Conservation (phyloP, 1,140 invertebrate species). For the Sitobion miscanthi region DNA sequence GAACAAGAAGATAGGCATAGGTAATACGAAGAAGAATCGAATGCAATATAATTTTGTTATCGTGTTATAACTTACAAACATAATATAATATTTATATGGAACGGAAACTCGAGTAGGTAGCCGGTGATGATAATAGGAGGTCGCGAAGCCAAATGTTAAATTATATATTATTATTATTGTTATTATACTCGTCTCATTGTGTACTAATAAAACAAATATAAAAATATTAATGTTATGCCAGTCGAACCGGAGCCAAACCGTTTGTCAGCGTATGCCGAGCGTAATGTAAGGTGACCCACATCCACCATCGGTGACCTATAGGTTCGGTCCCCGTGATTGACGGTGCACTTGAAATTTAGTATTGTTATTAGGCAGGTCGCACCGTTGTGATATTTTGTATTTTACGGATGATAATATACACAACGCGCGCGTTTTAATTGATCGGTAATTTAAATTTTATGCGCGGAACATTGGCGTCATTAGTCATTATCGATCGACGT, state of each 20-base stretch:
- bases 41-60: background rate
- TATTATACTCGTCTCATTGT: too few species aligned
- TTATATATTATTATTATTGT: too few species aligned
- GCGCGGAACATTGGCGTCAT: background rate
- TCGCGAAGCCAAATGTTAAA: too few species aligned
- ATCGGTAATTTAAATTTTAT: background rate
- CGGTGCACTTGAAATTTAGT: background rate
- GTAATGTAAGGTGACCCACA: too few species aligned
- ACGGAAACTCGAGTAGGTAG: background rate
- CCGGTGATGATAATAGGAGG: background rate
- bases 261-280: background rate
- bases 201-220: too few species aligned
- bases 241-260: background rate
- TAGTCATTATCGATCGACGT: background rate
- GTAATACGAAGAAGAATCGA: background rate
- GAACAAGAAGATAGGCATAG: too few species aligned
- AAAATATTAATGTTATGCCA: background rate
- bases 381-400: background rate
- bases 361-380: background rate
- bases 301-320: too few species aligned
- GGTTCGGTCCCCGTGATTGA: background rate
- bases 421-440: background rate
- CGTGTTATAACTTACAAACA: too few species aligned
- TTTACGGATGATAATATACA: background rate
- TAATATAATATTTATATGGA: background rate